Conservation (phyloP, 2,113 vertebrate species). For the Mormoops blainvillei region DNA sequence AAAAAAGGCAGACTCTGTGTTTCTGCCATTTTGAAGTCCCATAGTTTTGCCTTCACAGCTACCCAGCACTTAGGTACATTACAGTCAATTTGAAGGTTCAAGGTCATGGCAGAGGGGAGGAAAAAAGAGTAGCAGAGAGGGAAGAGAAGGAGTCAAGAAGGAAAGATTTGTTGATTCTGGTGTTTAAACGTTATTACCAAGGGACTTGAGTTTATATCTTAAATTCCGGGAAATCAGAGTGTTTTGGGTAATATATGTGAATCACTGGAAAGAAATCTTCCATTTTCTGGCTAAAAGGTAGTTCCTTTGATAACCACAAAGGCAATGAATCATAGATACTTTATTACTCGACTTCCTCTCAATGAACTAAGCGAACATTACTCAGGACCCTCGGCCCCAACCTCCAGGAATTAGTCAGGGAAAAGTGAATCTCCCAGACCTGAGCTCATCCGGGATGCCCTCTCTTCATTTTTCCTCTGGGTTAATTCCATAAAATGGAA, state of each 20-base stretch:
- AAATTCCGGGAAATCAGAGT: conserved; percentile 19
- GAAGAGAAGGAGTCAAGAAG: background rate
- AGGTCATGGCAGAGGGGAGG: background rate
- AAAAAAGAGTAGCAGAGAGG: background rate
- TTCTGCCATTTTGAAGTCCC: background rate
- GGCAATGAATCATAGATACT: conserved; percentile 11
- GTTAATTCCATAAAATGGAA: background rate
- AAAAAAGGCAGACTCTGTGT: background rate
- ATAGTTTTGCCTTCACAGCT: background rate
- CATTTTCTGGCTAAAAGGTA: background rate
- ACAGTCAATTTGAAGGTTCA: background rate
- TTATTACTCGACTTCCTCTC: background rate
- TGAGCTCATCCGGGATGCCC: background rate
- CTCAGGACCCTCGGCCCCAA: background rate
- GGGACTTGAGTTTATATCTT: background rate
- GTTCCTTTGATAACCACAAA: conserved; percentile 3
- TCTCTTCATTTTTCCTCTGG: background rate
- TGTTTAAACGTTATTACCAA: background rate
- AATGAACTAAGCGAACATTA: background rate
- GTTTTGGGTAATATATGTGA: conserved; percentile 8
- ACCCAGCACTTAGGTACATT: background rate
- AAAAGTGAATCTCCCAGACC: background rate
- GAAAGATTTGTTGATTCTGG: background rate
- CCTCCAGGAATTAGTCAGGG: background rate
- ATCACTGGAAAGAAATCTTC: conserved; percentile 51